Evolutionary conservation across 1,140 invertebrate genomes (phyloP).

Genomic region (Aphelinus certus): DNA sequence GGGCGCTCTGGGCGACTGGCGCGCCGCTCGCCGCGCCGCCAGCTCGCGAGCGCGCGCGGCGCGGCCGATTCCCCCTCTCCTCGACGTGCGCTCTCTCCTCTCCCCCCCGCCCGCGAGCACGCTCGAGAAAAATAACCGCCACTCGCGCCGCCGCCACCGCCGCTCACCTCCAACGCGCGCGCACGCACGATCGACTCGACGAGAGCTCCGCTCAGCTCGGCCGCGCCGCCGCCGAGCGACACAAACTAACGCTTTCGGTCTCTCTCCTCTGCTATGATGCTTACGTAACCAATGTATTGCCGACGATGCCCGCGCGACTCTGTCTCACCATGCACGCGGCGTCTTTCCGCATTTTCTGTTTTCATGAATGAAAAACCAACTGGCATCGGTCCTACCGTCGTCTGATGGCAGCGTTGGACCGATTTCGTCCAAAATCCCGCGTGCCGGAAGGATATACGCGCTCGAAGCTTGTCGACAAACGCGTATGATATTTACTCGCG

Average conservation of each 20-base stretch:
- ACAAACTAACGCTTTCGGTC: neutral
- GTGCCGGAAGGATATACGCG: no score
- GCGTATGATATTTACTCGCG: no score
- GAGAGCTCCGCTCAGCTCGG: slow-evolving; percentile 12
- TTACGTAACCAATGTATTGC: no score
- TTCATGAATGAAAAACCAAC: no score
- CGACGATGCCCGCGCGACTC: neutral
- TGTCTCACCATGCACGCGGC: neutral
- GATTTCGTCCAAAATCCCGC: no score
- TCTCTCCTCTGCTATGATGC: neutral
- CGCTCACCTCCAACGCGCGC: neutral
- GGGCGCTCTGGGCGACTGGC: slow-evolving; percentile 38
- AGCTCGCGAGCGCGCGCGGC: neutral
- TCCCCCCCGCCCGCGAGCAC: slow-evolving; percentile 10
- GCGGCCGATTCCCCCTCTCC: slow-evolving; percentile 20
- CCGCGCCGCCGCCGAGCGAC: neutral
- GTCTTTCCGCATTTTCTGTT: neutral
- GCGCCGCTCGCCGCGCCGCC: slow-evolving; percentile 9
- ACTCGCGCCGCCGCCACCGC: slow-evolving; percentile 24
- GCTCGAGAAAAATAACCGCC: slow-evolving; percentile 19
- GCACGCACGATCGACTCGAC: slow-evolving; percentile 38
- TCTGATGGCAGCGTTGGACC: no score
- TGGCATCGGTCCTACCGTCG: no score
- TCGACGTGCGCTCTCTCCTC: slow-evolving; percentile 35
- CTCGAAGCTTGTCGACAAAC: no score